Evolutionary conservation across 2,888 invertebrate species (phyloP), one percentile per base, ranked within the genome.

Genomic region (Athrips mouffetella): DNA sequence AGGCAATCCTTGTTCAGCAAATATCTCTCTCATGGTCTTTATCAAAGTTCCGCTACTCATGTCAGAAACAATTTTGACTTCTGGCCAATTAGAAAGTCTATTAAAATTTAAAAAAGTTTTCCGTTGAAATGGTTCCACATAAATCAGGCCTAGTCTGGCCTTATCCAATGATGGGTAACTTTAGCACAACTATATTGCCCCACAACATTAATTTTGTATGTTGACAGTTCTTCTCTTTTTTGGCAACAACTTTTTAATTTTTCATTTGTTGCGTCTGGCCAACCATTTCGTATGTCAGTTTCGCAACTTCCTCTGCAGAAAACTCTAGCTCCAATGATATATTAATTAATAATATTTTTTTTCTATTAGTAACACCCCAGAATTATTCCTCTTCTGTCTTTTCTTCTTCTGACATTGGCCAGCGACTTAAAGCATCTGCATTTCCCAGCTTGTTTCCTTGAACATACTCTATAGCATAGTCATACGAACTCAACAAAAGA

Each of bases 41-140:
- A 49, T 35, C 20, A 41, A 18, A 23, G 49, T 33, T 8, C 13
- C 35, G 20, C 46, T 16, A 33, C 35, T 49, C 18, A 49, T 44
- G 5, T 21, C 13, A 25, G 46, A 11, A 1, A 46, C 23, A 1
- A 40, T 21, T 10, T 49, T 41, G n/a, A 52, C 51, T 45, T 52
- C 51, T 7, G 52, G 55, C 54, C 55, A 60, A 47, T 45, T 53
- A 0, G 50, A 50, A 37, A 48, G 55, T 6, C 52, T 49, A 47
- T 58, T 40, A 3, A 57, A 3, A 25, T 54, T 52, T 8, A 60
- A 41, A 45, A 58, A 57, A 1, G n/a, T 31, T 48, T 50, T 57
- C 3, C 52, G 50, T 8, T 47, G 31, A 31, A 51, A 58, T 25
- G 57, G 52, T 2, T 54, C 56, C 6, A 49, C 55, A 40, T 51